Percentiles rank a stretch among this genome's conserved stretches.
Evolutionary conservation across 2,888 invertebrate genomes (phyloP).

Genomic region (Dynastes maya): DNA sequence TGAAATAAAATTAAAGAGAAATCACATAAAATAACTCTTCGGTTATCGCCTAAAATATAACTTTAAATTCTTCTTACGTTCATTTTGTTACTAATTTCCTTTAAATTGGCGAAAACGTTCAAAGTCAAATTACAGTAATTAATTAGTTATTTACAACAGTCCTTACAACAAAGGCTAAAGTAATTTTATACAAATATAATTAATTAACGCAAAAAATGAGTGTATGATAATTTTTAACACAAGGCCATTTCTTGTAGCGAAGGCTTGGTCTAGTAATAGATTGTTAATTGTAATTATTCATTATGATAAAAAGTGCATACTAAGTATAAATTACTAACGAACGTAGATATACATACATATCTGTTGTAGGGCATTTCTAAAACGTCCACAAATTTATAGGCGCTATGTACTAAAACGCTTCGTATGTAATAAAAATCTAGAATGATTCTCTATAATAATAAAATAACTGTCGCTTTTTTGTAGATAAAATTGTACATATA

Average conservation of each 20-base stretch:
- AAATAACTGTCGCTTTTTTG: too few relatives aligned
- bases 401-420: too few relatives aligned
- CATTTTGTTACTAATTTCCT: too few relatives aligned
- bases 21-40: too few relatives aligned
- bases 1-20: too few relatives aligned
- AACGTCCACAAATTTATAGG: too few relatives aligned
- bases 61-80: too few relatives aligned
- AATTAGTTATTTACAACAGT: background rate
- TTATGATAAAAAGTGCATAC: background rate
- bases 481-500: background rate
- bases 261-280: background rate
- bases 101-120: background rate
- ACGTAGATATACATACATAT: background rate
- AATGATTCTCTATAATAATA: too few relatives aligned
- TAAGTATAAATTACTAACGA: background rate
- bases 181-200: background rate
- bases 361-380: too few relatives aligned
- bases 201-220: background rate
- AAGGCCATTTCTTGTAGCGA: background rate
- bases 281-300: too few relatives aligned
- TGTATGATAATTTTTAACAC: background rate
- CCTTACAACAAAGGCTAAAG: conserved; percentile 10
- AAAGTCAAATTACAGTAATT: background rate
- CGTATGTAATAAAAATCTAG: too few relatives aligned
- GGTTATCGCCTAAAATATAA: too few relatives aligned